Evolutionary conservation across 1,140 invertebrate genomes (phyloP), one percentile per base, ranked within the genome.

Genomic region (Propsilocerus akamusi): DNA sequence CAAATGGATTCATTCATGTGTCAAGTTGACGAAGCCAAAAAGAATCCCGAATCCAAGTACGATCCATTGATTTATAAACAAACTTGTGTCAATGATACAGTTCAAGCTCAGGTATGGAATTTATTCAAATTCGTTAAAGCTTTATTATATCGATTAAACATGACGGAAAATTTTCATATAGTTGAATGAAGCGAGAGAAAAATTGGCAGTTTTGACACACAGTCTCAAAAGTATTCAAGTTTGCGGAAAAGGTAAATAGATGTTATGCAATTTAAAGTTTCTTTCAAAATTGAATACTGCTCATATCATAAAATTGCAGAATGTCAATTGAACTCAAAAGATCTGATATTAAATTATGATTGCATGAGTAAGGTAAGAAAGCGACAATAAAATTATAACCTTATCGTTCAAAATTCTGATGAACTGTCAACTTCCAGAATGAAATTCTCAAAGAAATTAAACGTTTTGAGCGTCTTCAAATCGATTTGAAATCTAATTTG

Each of bases 401-500:
- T 12, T 47, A 7, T 47, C 24, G 14, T 26, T 25, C 8, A 14
- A 11, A n/a, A 26, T 25, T 14, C 12, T 14, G 22, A 12, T 25
- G 8, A 11, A 46, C 6, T 17, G 6, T 46, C 6, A 12, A 7
- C 12, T 46, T 46, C n/a, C 23, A 51, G 49, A 51, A 28, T 47
- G 49, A 51, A 46, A 25, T 51, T 23, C 5, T 41, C 0, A 51
- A 51, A 20, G 49, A 51, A 46, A 26, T 51, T 8, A 51, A 51
- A 30, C 32, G 25, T 12, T 51, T 51, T 26, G 30, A 51, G 22
- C 49, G 49, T 5, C 46, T 51, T 37, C 23, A 51, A 51, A 46
- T 51, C 14, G 49, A 51, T 46, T 46, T 51, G 49, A 51, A 51
- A 47, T 46, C 24, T 25, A 51, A 51, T 46, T 46, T 51, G 37